Conservation (phyloP, 2,797 vertebrate species). For the Meriones psammophilus region DNA sequence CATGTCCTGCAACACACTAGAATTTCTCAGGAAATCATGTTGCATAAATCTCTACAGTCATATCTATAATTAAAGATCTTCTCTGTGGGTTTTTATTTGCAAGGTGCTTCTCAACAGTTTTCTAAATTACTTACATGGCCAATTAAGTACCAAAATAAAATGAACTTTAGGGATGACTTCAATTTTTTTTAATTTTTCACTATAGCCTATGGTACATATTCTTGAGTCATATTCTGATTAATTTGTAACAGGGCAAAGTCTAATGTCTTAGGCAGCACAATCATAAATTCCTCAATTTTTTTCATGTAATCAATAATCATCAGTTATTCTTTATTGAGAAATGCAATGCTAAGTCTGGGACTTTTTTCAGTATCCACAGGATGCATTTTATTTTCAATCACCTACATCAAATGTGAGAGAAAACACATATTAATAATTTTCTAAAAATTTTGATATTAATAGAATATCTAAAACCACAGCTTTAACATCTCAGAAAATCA, state of each 20-base stretch:
- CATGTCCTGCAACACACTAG: not conserved
- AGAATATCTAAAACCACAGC: not conserved
- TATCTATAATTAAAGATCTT: not conserved
- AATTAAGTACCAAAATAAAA: not conserved
- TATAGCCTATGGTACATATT: not conserved
- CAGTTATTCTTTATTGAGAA: not conserved
- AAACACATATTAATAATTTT: not conserved
- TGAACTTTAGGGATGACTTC: conserved; percentile 1
- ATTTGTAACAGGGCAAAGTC: not conserved
- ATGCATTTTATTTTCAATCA: not conserved
- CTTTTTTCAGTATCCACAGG: not conserved
- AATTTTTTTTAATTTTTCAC: not conserved
- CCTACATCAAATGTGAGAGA: not conserved
- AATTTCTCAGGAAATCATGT: not conserved
- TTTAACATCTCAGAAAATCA: not conserved
- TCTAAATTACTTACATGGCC: not conserved
- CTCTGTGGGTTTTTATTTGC: not conserved
- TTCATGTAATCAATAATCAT: not conserved
- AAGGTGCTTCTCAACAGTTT: not conserved
- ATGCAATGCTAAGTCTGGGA: not conserved
- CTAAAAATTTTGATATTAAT: not conserved
- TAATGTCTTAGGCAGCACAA: not conserved
- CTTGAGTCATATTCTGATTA: not conserved
- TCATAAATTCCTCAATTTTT: not conserved
- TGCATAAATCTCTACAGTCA: not conserved